A percentile compares a stretch with the other conserved stretches of the same genome.
These are phyloP conservation scores for Phenganax stokvisi DNA, from an alignment of 92 coral and sea anemone species.

Conservation along the genomic window DNA sequence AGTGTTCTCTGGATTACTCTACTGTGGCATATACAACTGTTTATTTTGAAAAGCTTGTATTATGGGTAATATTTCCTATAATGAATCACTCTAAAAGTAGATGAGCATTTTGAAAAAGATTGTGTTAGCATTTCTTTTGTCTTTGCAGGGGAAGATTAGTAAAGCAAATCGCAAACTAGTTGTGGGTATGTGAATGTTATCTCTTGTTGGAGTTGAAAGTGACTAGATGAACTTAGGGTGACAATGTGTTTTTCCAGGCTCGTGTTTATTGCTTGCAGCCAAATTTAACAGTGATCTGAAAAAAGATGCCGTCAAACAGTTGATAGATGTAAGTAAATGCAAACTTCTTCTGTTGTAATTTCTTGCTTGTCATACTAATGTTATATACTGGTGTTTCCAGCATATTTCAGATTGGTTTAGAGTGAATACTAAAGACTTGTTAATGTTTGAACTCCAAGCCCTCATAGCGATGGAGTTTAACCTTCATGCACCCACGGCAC, in stretches of 20 bases:
- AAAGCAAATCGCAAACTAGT: conserved; percentile 83
- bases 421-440: conserved; percentile 66
- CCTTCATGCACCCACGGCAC: conserved; percentile 78
- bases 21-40: conserved; percentile 90
- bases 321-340: conserved; percentile 64
- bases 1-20: conserved; percentile 84
- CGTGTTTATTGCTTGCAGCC: conserved; percentile 91
- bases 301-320: conserved; percentile 61
- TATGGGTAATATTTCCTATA: conserved; percentile 54
- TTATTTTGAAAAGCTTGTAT: conserved; percentile 90
- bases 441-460: conserved; percentile 86
- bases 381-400: not conserved
- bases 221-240: not conserved
- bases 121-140: not conserved
- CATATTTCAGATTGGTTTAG: conserved; percentile 57
- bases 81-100: not conserved
- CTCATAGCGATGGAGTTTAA: conserved; percentile 82
- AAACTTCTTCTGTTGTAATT: not conserved
- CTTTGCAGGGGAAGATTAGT: conserved; percentile 70
- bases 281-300: conserved; percentile 86
- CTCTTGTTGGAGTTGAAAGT: not conserved
- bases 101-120: not conserved
- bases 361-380: not conserved
- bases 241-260: conserved; percentile 46
- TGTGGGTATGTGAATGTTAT: conserved; percentile 57